These are phyloP conservation scores for Cacoxenus indagator DNA, from an alignment of 2,888 invertebrate species.

Conservation along the genomic window DNA sequence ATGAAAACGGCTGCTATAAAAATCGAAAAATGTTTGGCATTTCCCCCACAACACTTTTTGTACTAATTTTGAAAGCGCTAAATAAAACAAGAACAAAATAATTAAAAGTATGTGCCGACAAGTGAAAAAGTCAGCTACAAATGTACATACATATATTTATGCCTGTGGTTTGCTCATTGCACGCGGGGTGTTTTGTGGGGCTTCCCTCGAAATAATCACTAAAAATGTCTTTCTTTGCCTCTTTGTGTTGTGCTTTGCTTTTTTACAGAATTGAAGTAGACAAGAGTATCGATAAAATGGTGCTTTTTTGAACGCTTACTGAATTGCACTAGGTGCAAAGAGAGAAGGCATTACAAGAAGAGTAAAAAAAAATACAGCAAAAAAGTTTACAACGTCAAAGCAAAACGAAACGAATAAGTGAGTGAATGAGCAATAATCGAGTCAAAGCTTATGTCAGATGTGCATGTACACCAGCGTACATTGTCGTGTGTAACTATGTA, in stretches of 20 bases:
- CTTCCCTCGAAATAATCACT: conserved; percentile 46
- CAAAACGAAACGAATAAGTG: not conserved
- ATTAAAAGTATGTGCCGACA: not conserved
- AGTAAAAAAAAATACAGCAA: not conserved
- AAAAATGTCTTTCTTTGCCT: conserved; percentile 23
- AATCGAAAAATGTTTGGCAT: no score
- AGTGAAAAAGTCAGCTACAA: conserved; percentile 18
- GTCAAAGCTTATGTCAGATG: conserved; percentile 18
- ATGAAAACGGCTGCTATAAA: no score
- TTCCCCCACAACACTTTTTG: no score
- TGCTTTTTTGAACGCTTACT: not conserved
- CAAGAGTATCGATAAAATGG: not conserved
- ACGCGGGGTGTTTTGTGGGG: conserved; percentile 48
- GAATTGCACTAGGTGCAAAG: not conserved
- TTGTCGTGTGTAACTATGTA: not conserved
- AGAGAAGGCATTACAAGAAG: not conserved
- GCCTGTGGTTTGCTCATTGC: conserved; percentile 8
- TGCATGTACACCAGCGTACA: not conserved
- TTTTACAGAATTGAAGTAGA: conserved; percentile 31
- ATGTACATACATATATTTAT: not conserved
- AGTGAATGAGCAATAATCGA: conserved; percentile 19
- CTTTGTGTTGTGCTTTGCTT: conserved; percentile 29
- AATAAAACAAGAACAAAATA: conserved; percentile 22
- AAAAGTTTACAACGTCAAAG: not conserved
- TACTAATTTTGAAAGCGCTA: no score